A percentile compares a stretch with the other conserved stretches of the same genome.
Conservation (phyloP, 2,113 vertebrate genomes). For the Collichthys lucidus region DNA sequence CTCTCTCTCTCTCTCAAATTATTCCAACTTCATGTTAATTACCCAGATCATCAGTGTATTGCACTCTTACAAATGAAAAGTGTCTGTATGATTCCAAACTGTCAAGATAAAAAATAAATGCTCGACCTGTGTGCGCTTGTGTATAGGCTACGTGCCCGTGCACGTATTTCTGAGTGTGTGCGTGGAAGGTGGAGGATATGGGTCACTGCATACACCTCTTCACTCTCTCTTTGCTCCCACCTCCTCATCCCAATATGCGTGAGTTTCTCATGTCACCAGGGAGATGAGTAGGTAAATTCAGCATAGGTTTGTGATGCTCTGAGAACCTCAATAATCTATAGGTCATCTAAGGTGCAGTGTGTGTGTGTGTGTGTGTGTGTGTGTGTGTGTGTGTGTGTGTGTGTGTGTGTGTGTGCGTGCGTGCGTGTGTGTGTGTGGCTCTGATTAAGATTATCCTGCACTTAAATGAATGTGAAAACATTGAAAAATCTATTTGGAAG, state of each 20-base stretch:
- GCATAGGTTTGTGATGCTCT: background rate
- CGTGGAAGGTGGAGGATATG: background rate
- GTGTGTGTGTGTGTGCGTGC: too few relatives aligned
- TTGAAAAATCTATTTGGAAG: background rate
- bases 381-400: too few relatives aligned
- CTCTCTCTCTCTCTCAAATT: background rate
- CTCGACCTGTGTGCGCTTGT: background rate
- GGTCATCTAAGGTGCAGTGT: background rate
- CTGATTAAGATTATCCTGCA: too few relatives aligned
- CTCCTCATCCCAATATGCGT: background rate
- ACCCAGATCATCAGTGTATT: background rate
- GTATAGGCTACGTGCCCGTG: background rate
- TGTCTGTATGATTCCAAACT: background rate
- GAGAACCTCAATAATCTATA: background rate
- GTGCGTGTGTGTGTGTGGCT: too few relatives aligned
- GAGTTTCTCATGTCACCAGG: background rate
- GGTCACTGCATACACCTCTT: background rate
- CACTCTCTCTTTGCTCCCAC: conserved; percentile 1
- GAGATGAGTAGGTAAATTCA: background rate
- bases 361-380: too few relatives aligned
- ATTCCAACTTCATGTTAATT: background rate
- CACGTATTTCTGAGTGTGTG: background rate
- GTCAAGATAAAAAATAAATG: background rate
- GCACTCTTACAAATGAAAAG: background rate
- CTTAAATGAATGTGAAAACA: background rate